phyloP scores from a whole-genome alignment of 2,113 vertebrate species.

The Callopanchax toddi region DNA sequence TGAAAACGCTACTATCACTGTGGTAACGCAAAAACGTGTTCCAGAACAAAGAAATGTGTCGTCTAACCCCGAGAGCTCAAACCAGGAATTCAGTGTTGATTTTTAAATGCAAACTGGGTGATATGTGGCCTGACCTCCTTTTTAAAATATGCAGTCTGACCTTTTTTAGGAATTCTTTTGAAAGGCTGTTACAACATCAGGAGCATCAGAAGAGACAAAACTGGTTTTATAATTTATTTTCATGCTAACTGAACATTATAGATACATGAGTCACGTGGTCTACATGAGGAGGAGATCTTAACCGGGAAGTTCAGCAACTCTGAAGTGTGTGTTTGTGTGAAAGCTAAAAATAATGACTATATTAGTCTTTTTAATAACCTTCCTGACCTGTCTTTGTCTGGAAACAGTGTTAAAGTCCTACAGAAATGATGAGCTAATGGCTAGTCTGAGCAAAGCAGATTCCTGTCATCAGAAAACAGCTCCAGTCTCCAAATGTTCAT shows the following conservation, averaged over 20 bases:
- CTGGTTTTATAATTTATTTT: neutral
- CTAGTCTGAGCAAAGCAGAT: no score
- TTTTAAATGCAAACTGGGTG: neutral
- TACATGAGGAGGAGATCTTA: neutral
- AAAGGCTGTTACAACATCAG: neutral
- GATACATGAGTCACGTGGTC: neutral
- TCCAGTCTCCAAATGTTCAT: no score
- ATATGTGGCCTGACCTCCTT: neutral
- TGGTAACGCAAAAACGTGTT: constrained; percentile 9
- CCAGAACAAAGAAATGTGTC: constrained; percentile 8
- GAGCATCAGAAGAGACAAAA: neutral
- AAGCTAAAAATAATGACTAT: no score
- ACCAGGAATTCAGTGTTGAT: neutral
- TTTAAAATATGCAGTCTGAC: neutral
- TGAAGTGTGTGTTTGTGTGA: no score
- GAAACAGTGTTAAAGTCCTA: no score
- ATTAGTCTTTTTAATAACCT: no score
- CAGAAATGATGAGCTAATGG: no score
- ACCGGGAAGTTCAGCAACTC: no score
- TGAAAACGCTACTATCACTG: constrained; percentile 2
- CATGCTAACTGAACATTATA: no score
- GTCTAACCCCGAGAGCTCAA: neutral
- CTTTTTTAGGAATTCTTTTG: neutral
- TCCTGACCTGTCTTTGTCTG: no score
- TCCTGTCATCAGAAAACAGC: no score